Base-by-base conservation (phyloP, 64 coral and sea anemone genomes). In the Stichodactyla mertensii region DNA sequence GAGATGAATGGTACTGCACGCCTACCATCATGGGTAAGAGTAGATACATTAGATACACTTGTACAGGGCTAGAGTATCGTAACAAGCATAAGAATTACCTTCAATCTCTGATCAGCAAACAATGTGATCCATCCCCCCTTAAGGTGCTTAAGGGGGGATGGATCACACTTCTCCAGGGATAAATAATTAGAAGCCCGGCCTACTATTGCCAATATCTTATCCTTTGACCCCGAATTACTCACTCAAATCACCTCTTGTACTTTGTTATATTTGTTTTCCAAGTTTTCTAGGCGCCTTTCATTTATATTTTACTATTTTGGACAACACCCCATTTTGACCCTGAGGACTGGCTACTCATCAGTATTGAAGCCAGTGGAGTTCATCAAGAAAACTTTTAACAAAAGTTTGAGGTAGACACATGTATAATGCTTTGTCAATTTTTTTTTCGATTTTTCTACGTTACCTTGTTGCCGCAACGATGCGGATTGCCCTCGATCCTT, bases 251-350 rank as follows among this genome's bases (percentile, higher is more conserved):
- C 20, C 27, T 26, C 10, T 74, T 3, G 24, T 31, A 31, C 27
- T 4, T 57, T 52, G 22, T 23, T 10, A 20, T 71, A 52, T 27
- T 70, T 55, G 2, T 66, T 11, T 55, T 87, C 64, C 8, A 60
- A 92, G 90, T 87, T 71, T 58, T 92, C 90, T 64, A 55, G 28
- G 14, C 14, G 62, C 45, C 84, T 92, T 51, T 85, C 85, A 10
- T 52, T 6, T 6, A 86, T 87, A 27, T 92, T 92, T 27, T 56
- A 70, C 24, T 56, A 59, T 45, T 56, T 92, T 55, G 90, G 90
- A 9, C 90, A 92, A 83, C 78, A 81, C 10, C 90, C 90, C 11
- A 62, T 18, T 1, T 2, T 91, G 16, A 86, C 59, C 77, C 52
- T 54, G 10, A 91, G 26, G 79, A 4, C 77, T 27, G 85, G 89